Evolutionary conservation across 2,797 vertebrate species (phyloP).

Genomic region (Myioborus miniatus): DNA sequence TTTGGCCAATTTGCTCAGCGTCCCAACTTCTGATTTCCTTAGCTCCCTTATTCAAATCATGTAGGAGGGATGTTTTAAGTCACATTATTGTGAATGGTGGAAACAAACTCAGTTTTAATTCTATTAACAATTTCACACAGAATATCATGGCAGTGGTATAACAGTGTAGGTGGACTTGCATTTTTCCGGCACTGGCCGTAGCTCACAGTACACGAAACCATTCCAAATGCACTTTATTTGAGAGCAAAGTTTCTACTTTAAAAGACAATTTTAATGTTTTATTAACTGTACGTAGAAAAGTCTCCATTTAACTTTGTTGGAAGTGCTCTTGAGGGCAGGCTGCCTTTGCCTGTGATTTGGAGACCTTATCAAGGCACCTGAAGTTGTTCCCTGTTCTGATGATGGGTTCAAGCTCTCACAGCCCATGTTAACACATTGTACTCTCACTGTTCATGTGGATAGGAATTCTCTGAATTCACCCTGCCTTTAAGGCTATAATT

Average conservation of each 20-base stretch:
- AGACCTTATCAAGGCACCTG: neutral
- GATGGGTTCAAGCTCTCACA: neutral
- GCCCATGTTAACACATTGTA: neutral
- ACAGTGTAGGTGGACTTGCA: neutral
- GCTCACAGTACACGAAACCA: neutral
- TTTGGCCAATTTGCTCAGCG: neutral
- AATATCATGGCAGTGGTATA: neutral
- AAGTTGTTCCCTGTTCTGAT: neutral
- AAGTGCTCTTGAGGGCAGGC: neutral
- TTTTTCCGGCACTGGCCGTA: neutral
- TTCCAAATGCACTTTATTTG: neutral
- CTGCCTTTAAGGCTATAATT: slow-evolving; percentile 9
- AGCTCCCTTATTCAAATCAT: neutral
- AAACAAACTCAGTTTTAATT: neutral
- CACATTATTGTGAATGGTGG: neutral
- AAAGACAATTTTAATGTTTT: neutral
- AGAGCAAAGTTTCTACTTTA: neutral
- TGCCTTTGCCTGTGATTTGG: neutral
- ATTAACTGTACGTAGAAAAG: neutral
- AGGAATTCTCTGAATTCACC: neutral
- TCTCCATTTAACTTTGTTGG: neutral
- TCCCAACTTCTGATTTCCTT: neutral
- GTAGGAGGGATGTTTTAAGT: neutral
- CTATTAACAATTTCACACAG: neutral
- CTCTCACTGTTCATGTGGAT: neutral